Evolutionary conservation across 2,888 invertebrate genomes (phyloP).

Genomic region (Tipula confusa): DNA sequence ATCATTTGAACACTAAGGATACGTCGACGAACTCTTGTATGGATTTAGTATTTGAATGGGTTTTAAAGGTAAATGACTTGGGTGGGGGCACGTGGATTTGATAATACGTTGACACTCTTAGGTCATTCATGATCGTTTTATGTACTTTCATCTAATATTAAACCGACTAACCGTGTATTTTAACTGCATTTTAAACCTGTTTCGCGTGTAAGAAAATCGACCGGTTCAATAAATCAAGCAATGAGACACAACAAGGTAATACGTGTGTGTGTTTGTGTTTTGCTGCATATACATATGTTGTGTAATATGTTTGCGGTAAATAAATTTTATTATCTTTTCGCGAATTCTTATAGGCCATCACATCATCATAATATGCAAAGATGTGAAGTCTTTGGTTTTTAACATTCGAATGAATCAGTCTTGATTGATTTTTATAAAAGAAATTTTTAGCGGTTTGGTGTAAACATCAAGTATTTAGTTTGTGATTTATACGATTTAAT

Average conservation of each 20-base stretch:
- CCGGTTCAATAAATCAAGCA: not conserved
- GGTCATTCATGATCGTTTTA: not conserved
- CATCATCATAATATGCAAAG: not conserved
- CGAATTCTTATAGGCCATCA: not conserved
- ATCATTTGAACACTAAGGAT: slow-evolving; percentile 3
- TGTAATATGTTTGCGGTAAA: not conserved
- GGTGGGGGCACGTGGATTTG: not conserved
- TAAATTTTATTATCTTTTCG: not conserved
- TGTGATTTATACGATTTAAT: not conserved
- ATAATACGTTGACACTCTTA: not conserved
- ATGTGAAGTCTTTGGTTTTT: not conserved
- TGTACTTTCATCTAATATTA: not conserved
- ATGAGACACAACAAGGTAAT: not conserved
- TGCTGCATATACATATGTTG: too few relatives aligned
- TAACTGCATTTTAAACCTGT: not conserved
- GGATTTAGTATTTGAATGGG: slow-evolving; percentile 26
- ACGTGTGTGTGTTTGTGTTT: too few relatives aligned
- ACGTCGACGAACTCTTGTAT: not conserved
- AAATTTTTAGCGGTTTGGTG: not conserved
- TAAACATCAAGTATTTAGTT: not conserved
- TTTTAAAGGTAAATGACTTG: not conserved
- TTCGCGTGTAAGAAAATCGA: not conserved
- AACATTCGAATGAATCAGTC: not conserved
- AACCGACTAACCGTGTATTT: not conserved
- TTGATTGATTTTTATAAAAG: not conserved